phyloP scores from a whole-genome alignment of 2,113 vertebrate species.

The Vidua chalybeata region DNA sequence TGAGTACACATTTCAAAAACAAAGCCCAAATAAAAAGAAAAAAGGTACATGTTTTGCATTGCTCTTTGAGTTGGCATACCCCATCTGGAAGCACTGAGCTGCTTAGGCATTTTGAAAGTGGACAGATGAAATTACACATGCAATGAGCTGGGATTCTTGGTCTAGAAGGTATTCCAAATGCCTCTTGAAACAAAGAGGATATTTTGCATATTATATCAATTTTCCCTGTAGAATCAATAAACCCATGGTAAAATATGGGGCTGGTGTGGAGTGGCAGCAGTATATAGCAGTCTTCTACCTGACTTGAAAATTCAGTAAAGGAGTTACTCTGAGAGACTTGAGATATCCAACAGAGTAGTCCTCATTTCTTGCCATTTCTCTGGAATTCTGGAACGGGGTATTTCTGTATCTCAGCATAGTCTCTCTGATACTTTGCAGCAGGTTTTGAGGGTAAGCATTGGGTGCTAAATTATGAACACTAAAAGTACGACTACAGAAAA shows the following conservation, averaged over 20 bases:
- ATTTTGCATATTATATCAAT: background rate
- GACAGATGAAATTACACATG: background rate
- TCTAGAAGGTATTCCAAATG: background rate
- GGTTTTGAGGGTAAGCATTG: background rate
- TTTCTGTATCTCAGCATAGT: background rate
- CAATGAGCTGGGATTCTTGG: background rate
- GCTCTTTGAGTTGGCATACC: background rate
- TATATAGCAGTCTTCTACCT: background rate
- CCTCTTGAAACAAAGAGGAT: background rate
- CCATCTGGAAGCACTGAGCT: background rate
- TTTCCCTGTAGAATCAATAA: background rate
- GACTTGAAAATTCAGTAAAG: background rate
- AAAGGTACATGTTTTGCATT: background rate
- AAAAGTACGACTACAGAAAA: background rate
- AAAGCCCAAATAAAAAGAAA: background rate
- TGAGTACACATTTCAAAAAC: background rate
- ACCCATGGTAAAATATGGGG: background rate
- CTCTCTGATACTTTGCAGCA: background rate
- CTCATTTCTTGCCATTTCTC: background rate
- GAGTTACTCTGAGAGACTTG: background rate
- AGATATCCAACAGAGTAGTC: background rate
- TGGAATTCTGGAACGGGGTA: background rate
- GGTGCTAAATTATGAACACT: background rate
- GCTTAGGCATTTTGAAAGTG: background rate
- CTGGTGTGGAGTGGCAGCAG: background rate